These are phyloP conservation scores for Vanessa tameamea DNA, from an alignment of 1,140 invertebrate species.

Conservation along the genomic window DNA sequence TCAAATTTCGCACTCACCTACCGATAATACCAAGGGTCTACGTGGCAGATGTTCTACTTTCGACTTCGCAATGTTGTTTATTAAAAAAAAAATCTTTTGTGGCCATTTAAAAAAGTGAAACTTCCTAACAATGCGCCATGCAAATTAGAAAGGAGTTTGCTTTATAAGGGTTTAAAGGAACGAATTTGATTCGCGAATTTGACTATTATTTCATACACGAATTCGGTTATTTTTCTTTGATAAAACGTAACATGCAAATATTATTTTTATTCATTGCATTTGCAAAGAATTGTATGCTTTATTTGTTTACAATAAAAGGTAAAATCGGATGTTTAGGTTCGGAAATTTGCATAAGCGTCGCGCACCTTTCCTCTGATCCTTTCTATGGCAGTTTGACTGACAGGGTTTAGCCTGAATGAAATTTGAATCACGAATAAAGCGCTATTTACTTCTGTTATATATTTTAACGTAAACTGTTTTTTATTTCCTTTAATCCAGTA, in stretches of 20 bases:
- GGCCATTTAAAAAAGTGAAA: constrained; percentile 76
- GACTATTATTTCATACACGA: constrained; percentile 42
- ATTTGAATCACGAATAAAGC: constrained; percentile 57
- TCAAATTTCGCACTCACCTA: constrained; percentile 54
- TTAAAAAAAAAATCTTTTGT: constrained; percentile 77
- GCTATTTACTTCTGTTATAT: constrained; percentile 52
- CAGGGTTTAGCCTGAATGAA: constrained; percentile 69
- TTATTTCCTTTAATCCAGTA: not conserved
- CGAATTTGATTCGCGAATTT: constrained; percentile 43
- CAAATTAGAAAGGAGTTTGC: constrained; percentile 69
- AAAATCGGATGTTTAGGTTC: constrained; percentile 39
- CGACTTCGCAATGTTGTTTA: constrained; percentile 73
- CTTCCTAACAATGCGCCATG: constrained; percentile 75
- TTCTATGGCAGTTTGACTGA: constrained; percentile 77
- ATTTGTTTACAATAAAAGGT: constrained; percentile 33
- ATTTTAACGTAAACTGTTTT: constrained; percentile 25
- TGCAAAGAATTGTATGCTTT: constrained; percentile 38
- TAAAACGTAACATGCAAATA: constrained; percentile 57
- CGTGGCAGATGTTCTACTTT: constrained; percentile 74
- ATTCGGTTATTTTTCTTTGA: constrained; percentile 47
- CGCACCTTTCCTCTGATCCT: constrained; percentile 76
- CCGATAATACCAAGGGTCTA: constrained; percentile 43
- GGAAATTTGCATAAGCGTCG: constrained; percentile 76
- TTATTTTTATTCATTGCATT: constrained; percentile 56
- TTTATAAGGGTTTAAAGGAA: constrained; percentile 45